Evolutionary conservation across 2,888 invertebrate species (phyloP).

Genomic region (Dascillus cervinus): DNA sequence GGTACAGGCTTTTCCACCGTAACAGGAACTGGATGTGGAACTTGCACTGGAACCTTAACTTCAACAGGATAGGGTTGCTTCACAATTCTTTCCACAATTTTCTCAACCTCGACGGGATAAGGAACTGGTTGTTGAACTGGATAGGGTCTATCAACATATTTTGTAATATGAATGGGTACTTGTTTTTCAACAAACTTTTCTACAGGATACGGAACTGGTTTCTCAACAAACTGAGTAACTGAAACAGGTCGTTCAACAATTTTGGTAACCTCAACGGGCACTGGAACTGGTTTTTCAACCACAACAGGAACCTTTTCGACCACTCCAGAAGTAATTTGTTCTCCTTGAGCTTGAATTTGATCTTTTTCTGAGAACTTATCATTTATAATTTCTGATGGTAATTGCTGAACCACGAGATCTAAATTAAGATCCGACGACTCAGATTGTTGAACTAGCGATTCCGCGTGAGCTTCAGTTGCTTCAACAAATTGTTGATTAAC

Average conservation of each 20-base stretch:
- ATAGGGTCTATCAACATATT: conserved; percentile 45
- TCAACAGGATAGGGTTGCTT: conserved; percentile 40
- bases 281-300: conserved; percentile 23
- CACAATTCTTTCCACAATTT: conserved; percentile 46
- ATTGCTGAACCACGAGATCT: conserved; percentile 29
- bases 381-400: conserved; percentile 35
- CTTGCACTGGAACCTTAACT: conserved; percentile 33
- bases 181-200: conserved; percentile 43
- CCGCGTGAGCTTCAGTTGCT: too few species aligned
- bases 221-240: conserved; percentile 44
- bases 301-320: conserved; percentile 45
- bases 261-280: conserved; percentile 27
- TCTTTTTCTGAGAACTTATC: too few species aligned
- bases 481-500: too few species aligned
- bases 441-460: too few species aligned
- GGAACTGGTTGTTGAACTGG: conserved; percentile 34
- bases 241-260: conserved; percentile 31
- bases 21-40: conserved; percentile 21
- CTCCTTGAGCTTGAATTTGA: conserved; percentile 30
- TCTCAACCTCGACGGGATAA: conserved; percentile 32
- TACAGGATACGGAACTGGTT: conserved; percentile 35
- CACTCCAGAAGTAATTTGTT: conserved; percentile 25
- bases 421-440: too few species aligned
- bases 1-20: conserved; percentile 43
- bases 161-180: conserved; percentile 46